A percentile compares a stretch with the other conserved stretches of the same genome.
Evolutionary conservation across 2,888 invertebrate species (phyloP).

Genomic region (Seira sanloemensis): DNA sequence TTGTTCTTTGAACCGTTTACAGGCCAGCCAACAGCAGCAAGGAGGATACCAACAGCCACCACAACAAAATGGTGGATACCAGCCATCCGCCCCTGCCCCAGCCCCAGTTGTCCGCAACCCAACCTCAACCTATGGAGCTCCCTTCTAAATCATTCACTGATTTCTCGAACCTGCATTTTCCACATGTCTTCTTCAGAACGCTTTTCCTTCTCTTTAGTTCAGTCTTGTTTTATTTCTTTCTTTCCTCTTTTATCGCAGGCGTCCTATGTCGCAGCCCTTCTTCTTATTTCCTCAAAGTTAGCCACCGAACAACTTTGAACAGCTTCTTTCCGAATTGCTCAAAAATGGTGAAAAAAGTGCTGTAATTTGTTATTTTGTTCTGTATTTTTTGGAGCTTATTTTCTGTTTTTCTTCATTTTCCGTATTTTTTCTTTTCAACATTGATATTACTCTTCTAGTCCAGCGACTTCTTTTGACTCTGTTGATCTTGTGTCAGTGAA

Average conservation of each 20-base stretch:
- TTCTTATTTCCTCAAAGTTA: background rate
- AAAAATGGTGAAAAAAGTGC: no score
- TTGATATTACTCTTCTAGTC: conserved; percentile 23
- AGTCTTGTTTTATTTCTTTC: conserved; percentile 8
- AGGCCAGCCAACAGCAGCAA: conserved; percentile 41
- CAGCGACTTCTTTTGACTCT: background rate
- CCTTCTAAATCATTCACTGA: conserved; percentile 46
- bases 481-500: background rate
- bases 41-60: background rate
- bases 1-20: conserved; percentile 54
- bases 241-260: background rate
- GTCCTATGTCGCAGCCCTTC: background rate
- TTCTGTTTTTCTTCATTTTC: background rate
- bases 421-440: conserved; percentile 1
- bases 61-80: conserved; percentile 34
- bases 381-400: conserved; percentile 38
- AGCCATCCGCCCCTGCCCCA: conserved; percentile 22
- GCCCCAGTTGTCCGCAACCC: conserved; percentile 26
- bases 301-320: conserved; percentile 16
- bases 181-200: background rate
- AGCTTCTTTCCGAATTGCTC: conserved; percentile 24
- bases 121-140: conserved; percentile 39
- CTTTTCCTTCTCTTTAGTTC: background rate
- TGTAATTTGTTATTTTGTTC: background rate
- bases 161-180: background rate